Conservation (phyloP, 2,888 invertebrate genomes). For the Macrophya alboannulata region DNA sequence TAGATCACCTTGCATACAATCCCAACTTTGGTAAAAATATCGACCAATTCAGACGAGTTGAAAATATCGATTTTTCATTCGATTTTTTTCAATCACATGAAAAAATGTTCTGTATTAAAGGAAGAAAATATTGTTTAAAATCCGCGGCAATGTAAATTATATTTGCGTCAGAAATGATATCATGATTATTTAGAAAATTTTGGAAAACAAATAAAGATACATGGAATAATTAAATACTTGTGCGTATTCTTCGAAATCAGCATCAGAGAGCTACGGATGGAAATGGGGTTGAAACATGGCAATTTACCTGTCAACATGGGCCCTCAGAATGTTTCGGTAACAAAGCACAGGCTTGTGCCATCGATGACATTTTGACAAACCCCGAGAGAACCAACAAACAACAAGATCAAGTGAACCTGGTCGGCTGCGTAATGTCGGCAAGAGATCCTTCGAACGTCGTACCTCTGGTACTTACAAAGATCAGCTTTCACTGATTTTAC, state of each 20-base stretch:
- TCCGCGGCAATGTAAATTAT: too few relatives aligned
- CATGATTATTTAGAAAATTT: background rate
- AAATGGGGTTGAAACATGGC: conserved; percentile 69
- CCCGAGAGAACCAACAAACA: conserved; percentile 61
- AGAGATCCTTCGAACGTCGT: conserved; percentile 68
- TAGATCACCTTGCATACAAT: background rate
- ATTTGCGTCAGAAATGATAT: background rate
- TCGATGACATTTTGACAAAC: conserved; percentile 73
- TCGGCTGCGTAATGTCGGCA: conserved; percentile 79
- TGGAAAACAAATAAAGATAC: background rate
- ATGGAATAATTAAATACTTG: background rate
- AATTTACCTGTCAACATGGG: conserved; percentile 82
- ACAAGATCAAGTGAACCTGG: conserved; percentile 69
- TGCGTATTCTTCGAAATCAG: background rate
- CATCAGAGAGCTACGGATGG: background rate
- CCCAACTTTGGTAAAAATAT: background rate
- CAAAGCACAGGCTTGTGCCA: conserved; percentile 81
- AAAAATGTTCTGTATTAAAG: background rate
- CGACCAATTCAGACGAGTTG: too few relatives aligned
- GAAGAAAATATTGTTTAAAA: too few relatives aligned
- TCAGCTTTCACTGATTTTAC: background rate
- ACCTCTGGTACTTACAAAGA: conserved; percentile 66
- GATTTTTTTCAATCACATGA: background rate
- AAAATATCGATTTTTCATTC: background rate
- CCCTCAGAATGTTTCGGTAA: conserved; percentile 81